phyloP scores from a whole-genome alignment of 2,888 invertebrate species.

The Lymantria dispar region DNA sequence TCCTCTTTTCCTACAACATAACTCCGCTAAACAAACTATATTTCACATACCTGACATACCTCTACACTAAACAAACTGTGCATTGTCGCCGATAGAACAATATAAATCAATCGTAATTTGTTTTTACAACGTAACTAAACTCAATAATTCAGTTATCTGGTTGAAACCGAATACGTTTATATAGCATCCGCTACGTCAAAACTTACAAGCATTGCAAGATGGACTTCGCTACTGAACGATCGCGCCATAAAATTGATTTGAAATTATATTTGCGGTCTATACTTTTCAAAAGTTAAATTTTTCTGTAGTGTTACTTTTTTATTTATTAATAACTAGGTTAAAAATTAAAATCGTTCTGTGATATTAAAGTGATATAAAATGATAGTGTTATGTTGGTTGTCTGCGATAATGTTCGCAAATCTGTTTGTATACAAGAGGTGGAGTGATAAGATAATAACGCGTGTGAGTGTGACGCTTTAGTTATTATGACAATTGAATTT shows the following conservation, averaged over 20 bases:
- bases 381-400: conserved; percentile 69
- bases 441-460: conserved; percentile 35
- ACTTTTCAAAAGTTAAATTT: conserved; percentile 7
- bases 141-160: conserved; percentile 33
- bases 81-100: no score
- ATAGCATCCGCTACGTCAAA: conserved; percentile 30
- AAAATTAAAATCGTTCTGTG: conserved; percentile 46
- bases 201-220: conserved; percentile 24
- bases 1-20: no score
- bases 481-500: not conserved
- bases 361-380: conserved; percentile 65
- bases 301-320: not conserved
- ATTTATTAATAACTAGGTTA: conserved; percentile 11
- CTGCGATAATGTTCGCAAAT: conserved; percentile 32
- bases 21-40: no score
- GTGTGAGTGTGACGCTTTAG: conserved; percentile 38
- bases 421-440: conserved; percentile 34
- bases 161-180: conserved; percentile 44
- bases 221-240: conserved; percentile 26
- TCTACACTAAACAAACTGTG: no score
- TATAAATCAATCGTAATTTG: no score
- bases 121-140: no score
- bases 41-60: no score
- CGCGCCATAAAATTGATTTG: conserved; percentile 13
- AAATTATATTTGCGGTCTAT: conserved; percentile 12